phyloP scores from a whole-genome alignment of 2,888 invertebrate genomes.

The Agriopis leucophaearia region DNA sequence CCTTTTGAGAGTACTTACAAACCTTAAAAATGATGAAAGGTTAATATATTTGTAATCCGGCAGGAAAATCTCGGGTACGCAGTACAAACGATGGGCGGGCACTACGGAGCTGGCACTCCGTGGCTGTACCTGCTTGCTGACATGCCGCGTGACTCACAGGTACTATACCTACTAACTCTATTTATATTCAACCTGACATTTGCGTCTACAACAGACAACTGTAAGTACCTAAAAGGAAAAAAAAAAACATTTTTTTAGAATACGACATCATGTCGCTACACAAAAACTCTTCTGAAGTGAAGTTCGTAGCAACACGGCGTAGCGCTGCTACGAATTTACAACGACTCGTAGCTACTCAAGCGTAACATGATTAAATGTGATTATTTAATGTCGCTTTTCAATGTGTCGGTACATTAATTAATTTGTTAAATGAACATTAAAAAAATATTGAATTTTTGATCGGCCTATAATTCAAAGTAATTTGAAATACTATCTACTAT shows the following conservation, averaged over 20 bases:
- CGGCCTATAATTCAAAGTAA: background rate
- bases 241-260: background rate
- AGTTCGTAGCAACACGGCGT: conserved; percentile 16
- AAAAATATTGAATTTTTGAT: background rate
- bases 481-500: background rate
- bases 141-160: conserved; percentile 78
- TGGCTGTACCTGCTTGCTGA: conserved; percentile 78
- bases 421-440: too few species aligned
- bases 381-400: background rate
- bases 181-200: conserved; percentile 11
- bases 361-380: conserved; percentile 5
- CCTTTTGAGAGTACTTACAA: conserved; percentile 31
- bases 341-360: conserved; percentile 27
- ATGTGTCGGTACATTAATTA: conserved; percentile 1
- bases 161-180: conserved; percentile 46
- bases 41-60: conserved; percentile 35
- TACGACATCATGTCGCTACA: background rate
- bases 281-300: conserved; percentile 5
- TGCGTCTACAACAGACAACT: conserved; percentile 14
- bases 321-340: conserved; percentile 33
- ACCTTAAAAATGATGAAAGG: conserved; percentile 29
- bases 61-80: conserved; percentile 79
- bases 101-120: conserved; percentile 73
- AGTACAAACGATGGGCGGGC: conserved; percentile 82
- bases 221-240: background rate